Percentiles rank a stretch among this genome's conserved stretches.
Conservation (phyloP, 2,888 invertebrate species). For the Dasysyrphus albostriatus region DNA sequence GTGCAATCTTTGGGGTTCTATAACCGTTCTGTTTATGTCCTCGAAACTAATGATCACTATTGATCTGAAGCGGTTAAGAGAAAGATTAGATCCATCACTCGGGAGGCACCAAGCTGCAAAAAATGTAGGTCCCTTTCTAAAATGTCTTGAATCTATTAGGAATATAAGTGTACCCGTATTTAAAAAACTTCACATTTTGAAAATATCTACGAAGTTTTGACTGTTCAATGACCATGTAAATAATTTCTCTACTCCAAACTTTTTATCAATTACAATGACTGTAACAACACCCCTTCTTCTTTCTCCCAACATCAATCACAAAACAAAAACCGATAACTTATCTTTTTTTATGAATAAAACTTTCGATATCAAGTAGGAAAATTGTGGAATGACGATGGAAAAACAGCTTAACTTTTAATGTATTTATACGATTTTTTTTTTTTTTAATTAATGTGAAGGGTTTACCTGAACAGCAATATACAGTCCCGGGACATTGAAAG, state of each 20-base stretch:
- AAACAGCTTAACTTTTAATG: neutral
- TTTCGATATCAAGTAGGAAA: neutral
- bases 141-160: too few relatives aligned
- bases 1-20: too few relatives aligned
- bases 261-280: neutral
- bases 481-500: constrained; percentile 99
- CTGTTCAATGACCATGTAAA: neutral
- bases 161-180: too few relatives aligned
- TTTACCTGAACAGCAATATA: constrained; percentile 97
- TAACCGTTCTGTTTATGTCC: too few relatives aligned
- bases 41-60: too few relatives aligned
- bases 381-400: neutral
- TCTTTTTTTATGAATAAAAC: neutral
- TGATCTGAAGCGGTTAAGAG: too few relatives aligned
- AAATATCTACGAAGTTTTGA: neutral
- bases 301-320: neutral
- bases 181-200: neutral
- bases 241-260: neutral
- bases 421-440: too few relatives aligned
- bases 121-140: too few relatives aligned
- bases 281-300: neutral
- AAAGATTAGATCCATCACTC: too few relatives aligned
- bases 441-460: neutral
- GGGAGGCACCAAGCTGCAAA: too few relatives aligned
- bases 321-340: neutral